These are phyloP conservation scores for Podocnemis expansa DNA, from an alignment of 2,113 vertebrate genomes.

Conservation along the genomic window DNA sequence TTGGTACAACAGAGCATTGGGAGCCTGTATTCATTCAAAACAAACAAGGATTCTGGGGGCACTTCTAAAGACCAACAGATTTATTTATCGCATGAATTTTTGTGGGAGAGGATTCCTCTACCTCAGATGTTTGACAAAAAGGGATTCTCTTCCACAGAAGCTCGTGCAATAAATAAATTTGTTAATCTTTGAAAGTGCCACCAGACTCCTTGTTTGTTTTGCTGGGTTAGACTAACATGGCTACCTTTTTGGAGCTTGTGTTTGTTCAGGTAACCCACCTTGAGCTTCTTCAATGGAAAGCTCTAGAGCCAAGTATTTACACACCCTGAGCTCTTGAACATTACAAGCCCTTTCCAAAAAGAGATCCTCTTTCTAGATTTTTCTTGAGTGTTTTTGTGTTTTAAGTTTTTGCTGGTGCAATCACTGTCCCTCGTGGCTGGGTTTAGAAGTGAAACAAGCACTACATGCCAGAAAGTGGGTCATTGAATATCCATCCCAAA, in stretches of 20 bases:
- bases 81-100: too few species aligned
- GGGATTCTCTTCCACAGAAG: too few species aligned
- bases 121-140: too few species aligned
- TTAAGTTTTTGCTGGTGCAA: not conserved
- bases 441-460: not conserved
- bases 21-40: fast-evolving
- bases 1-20: not conserved
- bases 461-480: not conserved
- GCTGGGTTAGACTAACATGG: too few species aligned
- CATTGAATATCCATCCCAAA: not conserved
- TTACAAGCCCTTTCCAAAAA: not conserved
- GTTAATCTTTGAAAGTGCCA: too few species aligned
- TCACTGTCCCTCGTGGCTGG: not conserved
- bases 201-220: too few species aligned
- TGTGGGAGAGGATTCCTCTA: too few species aligned
- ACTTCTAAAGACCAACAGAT: too few species aligned
- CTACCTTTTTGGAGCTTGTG: too few species aligned
- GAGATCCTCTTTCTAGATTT: not conserved
- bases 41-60: too few species aligned
- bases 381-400: not conserved
- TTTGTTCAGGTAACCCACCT: too few species aligned
- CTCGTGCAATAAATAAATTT: too few species aligned
- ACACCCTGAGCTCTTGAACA: not conserved
- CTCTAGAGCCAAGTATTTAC: not conserved
- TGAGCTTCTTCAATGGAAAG: not conserved